Evolutionary conservation across 2,797 vertebrate species (phyloP).

Genomic region (Megalops cyprinoides): DNA sequence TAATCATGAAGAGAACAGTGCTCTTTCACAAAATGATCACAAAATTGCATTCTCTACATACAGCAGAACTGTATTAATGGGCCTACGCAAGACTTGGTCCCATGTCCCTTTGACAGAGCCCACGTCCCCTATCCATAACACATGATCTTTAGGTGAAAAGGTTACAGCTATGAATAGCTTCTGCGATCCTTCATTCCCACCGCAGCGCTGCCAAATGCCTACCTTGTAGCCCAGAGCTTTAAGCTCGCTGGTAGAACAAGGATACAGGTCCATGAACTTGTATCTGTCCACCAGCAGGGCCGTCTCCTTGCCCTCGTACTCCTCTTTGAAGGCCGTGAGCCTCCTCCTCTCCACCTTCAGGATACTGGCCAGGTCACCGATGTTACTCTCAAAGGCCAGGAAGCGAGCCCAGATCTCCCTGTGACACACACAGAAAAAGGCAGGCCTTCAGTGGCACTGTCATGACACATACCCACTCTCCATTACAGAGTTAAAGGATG

Average conservation of each 20-base stretch:
- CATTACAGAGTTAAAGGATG: neutral
- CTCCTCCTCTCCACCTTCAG: slow-evolving; percentile 95
- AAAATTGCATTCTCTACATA: no score
- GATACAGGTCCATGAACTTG: slow-evolving; percentile 99
- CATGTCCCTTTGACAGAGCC: no score
- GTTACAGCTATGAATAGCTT: neutral
- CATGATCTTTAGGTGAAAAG: neutral
- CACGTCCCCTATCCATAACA: neutral
- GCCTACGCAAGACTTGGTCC: no score
- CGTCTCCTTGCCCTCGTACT: slow-evolving; percentile 98
- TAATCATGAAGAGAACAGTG: no score
- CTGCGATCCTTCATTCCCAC: neutral
- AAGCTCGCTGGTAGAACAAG: slow-evolving; percentile 93
- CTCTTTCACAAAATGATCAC: no score
- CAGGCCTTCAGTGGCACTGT: no score
- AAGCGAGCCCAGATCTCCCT: slow-evolving; percentile 99
- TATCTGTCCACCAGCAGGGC: slow-evolving; percentile 95
- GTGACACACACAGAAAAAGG: slow-evolving; percentile 31
- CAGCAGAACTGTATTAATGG: no score
- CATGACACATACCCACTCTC: slow-evolving; percentile 15
- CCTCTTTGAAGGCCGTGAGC: slow-evolving; percentile 96
- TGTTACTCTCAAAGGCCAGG: slow-evolving; percentile 97
- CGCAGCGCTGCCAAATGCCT: slow-evolving; percentile 26
- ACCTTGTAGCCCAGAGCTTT: slow-evolving; percentile 99
- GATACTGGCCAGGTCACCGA: slow-evolving; percentile 97